A percentile compares a stretch with the other conserved stretches of the same genome.
phyloP scores from a whole-genome alignment of 2,113 vertebrate species.

The Perccottus glenii region DNA sequence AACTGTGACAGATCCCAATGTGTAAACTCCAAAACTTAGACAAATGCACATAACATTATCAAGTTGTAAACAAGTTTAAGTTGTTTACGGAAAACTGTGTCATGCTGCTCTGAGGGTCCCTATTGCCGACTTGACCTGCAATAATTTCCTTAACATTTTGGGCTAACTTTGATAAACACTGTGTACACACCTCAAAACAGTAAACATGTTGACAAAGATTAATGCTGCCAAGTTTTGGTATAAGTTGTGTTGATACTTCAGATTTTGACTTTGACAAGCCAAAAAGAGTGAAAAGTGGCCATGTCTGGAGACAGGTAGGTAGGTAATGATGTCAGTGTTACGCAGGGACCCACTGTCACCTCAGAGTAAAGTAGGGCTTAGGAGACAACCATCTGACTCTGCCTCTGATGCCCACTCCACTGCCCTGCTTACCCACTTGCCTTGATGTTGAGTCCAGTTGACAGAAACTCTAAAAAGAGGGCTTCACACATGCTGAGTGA shows the following conservation, averaged over 20 bases:
- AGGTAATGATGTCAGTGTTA: slow-evolving; percentile 59
- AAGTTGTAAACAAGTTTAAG: slow-evolving; percentile 48
- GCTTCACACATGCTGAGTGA: slow-evolving; percentile 69
- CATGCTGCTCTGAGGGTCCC: slow-evolving; percentile 40
- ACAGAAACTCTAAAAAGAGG: slow-evolving; percentile 51
- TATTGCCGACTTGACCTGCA: slow-evolving; percentile 37
- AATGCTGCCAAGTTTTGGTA: slow-evolving; percentile 13
- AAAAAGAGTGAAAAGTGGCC: slow-evolving; percentile 4
- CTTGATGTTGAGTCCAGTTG: slow-evolving; percentile 62
- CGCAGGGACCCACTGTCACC: slow-evolving; percentile 22
- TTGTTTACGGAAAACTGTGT: slow-evolving; percentile 47
- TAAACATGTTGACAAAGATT: slow-evolving; percentile 59
- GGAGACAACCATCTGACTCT: slow-evolving; percentile 42
- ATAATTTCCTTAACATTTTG: slow-evolving; percentile 27
- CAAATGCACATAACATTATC: slow-evolving; percentile 5
- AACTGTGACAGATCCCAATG: slow-evolving; percentile 21
- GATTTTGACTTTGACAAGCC: neutral
- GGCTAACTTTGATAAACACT: slow-evolving; percentile 24
- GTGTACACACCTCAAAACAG: slow-evolving; percentile 30
- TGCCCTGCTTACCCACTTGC: slow-evolving; percentile 59
- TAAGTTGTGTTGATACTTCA: neutral
- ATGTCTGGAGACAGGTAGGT: slow-evolving; percentile 27
- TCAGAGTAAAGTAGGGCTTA: slow-evolving; percentile 32
- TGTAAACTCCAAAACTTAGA: slow-evolving; percentile 13
- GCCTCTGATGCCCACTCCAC: slow-evolving; percentile 33